Evolutionary conservation across 2,113 vertebrate genomes (phyloP).

Genomic region (Panthera tigris): DNA sequence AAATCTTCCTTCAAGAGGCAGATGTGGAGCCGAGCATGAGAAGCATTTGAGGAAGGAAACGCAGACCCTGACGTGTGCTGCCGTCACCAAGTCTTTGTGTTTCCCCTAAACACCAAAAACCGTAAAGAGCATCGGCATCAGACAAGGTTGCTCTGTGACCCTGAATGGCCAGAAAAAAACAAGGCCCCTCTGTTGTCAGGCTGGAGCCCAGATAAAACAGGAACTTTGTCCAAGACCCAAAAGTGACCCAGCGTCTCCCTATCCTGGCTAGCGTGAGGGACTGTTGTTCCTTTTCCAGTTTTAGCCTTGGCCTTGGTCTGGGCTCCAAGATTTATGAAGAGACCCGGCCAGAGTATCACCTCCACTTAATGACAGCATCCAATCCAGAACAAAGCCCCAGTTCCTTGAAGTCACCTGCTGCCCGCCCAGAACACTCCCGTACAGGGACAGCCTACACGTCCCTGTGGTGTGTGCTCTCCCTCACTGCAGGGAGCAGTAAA

Average conservation of each 20-base stretch:
- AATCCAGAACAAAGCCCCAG: not conserved
- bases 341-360: rapidly evolving
- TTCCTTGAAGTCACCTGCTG: not conserved
- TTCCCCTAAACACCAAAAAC: not conserved
- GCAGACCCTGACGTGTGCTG: rapidly evolving
- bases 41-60: too few species aligned
- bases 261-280: rapidly evolving
- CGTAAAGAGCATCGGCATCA: not conserved
- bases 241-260: not conserved
- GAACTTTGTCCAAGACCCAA: not conserved
- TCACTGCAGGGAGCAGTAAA: not conserved
- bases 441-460: rapidly evolving
- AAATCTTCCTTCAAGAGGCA: not conserved
- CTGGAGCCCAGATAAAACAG: not conserved
- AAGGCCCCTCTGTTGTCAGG: not conserved
- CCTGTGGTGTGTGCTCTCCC: rapidly evolving
- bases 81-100: rapidly evolving
- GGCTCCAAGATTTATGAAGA: not conserved
- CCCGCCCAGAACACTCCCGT: rapidly evolving
- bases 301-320: not conserved
- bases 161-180: not conserved
- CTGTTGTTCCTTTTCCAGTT: not conserved
- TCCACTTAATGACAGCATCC: not conserved
- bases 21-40: rapidly evolving
- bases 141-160: not conserved